phyloP scores from a whole-genome alignment of 2,113 vertebrate species.

The Paralichthys olivaceus region DNA sequence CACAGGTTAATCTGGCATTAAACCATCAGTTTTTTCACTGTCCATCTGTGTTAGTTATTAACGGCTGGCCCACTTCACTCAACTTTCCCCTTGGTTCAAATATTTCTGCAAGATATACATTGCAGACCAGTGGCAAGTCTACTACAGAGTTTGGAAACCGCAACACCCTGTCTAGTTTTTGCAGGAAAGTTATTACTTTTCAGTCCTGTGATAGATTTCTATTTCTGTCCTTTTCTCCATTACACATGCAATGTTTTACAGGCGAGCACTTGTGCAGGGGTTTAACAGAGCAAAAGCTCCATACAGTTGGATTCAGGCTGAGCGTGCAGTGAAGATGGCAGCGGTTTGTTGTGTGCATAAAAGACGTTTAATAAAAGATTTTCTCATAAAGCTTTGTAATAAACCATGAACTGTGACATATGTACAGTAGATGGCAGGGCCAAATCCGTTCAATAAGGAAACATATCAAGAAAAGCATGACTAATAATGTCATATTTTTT shows the following conservation, averaged over 20 bases:
- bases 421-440: not conserved
- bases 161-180: constrained; percentile 12
- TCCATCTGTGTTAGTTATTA: constrained; percentile 66
- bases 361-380: constrained; percentile 16
- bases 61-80: constrained; percentile 26
- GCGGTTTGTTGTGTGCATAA: constrained; percentile 9
- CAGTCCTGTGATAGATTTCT: constrained; percentile 49
- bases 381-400: constrained; percentile 33
- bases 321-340: not conserved
- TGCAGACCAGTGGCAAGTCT: constrained; percentile 37
- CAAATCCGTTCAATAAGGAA: not conserved
- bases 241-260: constrained; percentile 48
- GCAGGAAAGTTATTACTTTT: constrained; percentile 43
- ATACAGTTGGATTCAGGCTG: constrained; percentile 15
- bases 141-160: constrained; percentile 56
- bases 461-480: constrained; percentile 11
- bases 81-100: constrained; percentile 50
- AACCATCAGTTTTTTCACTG: constrained; percentile 22
- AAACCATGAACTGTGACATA: constrained; percentile 41
- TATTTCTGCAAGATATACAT: constrained; percentile 52
- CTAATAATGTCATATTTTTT: not conserved
- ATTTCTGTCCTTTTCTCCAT: constrained; percentile 60
- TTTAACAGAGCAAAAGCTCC: constrained; percentile 41
- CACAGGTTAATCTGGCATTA: constrained; percentile 21
- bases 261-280: constrained; percentile 15